Conservation (phyloP, 2,888 invertebrate species). For the Brachyopa scutellaris region DNA sequence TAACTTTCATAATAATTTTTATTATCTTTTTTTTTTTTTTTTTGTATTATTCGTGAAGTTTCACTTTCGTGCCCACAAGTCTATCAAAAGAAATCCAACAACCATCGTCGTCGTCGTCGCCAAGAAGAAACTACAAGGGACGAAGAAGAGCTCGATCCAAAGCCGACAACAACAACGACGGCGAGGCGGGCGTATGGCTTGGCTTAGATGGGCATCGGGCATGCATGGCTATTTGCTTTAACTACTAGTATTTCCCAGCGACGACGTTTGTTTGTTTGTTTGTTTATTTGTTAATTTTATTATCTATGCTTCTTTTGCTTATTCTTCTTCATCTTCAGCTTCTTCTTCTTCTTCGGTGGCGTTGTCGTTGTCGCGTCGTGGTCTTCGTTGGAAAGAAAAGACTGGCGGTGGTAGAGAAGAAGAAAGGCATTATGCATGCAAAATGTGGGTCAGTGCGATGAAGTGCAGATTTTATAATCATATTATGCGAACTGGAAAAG, state of each 20-base stretch:
- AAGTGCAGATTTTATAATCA: constrained; percentile 77
- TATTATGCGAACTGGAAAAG: constrained; percentile 62
- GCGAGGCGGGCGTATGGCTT: constrained; percentile 35
- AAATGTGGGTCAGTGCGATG: constrained; percentile 78
- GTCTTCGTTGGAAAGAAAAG: no score
- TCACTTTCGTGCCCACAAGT: constrained; percentile 72
- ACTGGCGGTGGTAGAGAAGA: constrained; percentile 33
- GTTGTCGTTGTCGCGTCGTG: no score
- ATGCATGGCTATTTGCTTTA: constrained; percentile 65
- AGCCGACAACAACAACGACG: neutral
- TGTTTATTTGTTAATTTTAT: constrained; percentile 44
- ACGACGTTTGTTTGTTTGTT: constrained; percentile 19
- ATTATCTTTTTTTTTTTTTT: constrained; percentile 35
- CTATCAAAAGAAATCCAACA: constrained; percentile 65
- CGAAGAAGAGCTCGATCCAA: constrained; percentile 9
- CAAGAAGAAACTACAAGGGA: constrained; percentile 28
- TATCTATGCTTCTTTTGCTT: constrained; percentile 14
- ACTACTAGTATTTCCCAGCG: constrained; percentile 55
- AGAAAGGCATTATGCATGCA: constrained; percentile 72
- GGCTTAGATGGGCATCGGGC: constrained; percentile 70
- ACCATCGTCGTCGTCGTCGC: constrained; percentile 2
- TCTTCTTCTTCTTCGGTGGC: constrained; percentile 6
- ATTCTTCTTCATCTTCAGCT: neutral
- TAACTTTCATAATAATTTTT: constrained; percentile 70
- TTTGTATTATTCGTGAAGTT: constrained; percentile 55